Base-by-base conservation (phyloP, 2,797 vertebrate genomes). In the Etheostoma perlongum region DNA sequence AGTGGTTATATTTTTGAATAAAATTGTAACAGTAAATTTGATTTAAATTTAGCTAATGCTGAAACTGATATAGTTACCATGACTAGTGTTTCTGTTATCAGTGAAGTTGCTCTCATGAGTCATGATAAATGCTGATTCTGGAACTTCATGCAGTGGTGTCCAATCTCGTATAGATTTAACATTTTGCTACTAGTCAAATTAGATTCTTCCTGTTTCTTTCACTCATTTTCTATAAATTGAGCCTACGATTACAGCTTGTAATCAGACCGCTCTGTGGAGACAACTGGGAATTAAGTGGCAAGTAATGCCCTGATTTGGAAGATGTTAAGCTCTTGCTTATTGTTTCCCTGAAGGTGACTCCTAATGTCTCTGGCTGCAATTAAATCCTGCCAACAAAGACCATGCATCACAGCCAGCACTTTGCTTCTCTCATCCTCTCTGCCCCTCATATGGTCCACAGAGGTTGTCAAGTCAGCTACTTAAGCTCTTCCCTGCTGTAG, bases 321-420 rank as follows among this genome's bases (percentile, higher is more conserved):
- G 78, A 78, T 46, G 47, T 80, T 83, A 85, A 91, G 85, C 87
- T 84, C 72, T 68, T 44, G 60, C 81, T 86, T 79, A 76, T 91
- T 90, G 91, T 90, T 72, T 83, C 49, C 58, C 53, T 91, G 81
- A 90, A 92, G 88, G 90, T 88, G 89, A 90, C 88, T 87, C 69
- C 33, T 48, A 68, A 76, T 81, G 67, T 91, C 71, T 85, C 72
- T 77, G 52, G 60, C 78, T 83, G 68, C 67, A 77, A 69, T 84
- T 86, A 91, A 88, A 91, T 85, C 85, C 84, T 49, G 63, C 70
- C 76, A 72, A 65, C 81, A 88, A 84, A 83, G 68, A 72, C 60
- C 36, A 44, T 47, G 59, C 70, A 77, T 85, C 81, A 40, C 78
- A 86, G 74, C 25, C 61, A 57, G 46, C 11, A 40, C 67, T 49